phyloP scores from a whole-genome alignment of 2,113 vertebrate genomes.

The Vanacampus margaritifer region DNA sequence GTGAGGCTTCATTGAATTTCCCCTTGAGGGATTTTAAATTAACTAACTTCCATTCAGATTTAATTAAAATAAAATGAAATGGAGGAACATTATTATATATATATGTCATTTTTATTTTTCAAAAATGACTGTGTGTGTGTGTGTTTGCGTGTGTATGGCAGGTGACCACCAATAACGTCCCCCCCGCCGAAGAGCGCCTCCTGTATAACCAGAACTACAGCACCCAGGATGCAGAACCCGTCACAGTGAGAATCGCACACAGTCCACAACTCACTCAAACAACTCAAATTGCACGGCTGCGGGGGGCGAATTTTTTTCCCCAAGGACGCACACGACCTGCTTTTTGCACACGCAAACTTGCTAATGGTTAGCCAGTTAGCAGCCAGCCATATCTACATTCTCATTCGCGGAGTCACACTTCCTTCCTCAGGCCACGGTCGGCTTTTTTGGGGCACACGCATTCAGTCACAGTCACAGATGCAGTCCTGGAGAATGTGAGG shows the following conservation, averaged over 20 bases:
- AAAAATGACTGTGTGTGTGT: background rate
- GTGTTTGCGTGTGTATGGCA: slow-evolving; percentile 8
- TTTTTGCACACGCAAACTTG: too few species aligned
- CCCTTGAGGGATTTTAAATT: background rate
- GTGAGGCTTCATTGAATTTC: slow-evolving; percentile 60
- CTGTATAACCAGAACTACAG: slow-evolving; percentile 21
- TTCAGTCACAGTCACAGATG: too few species aligned
- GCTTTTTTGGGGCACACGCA: too few species aligned
- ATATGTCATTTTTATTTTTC: background rate
- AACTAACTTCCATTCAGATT: background rate
- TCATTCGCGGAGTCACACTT: too few species aligned
- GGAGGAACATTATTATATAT: background rate
- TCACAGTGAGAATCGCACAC: slow-evolving; percentile 51
- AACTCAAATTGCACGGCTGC: too few species aligned
- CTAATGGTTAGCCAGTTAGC: too few species aligned
- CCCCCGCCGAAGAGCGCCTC: slow-evolving; percentile 13
- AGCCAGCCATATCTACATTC: too few species aligned
- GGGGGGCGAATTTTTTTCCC: too few species aligned
- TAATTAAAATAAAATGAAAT: background rate
- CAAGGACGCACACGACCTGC: too few species aligned
- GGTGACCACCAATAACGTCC: background rate
- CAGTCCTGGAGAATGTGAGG: too few species aligned
- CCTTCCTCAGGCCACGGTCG: too few species aligned
- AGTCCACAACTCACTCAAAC: background rate
- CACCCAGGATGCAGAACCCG: slow-evolving; percentile 57